Conservation (phyloP, 2,113 vertebrate genomes). For the Nibea coibor region DNA sequence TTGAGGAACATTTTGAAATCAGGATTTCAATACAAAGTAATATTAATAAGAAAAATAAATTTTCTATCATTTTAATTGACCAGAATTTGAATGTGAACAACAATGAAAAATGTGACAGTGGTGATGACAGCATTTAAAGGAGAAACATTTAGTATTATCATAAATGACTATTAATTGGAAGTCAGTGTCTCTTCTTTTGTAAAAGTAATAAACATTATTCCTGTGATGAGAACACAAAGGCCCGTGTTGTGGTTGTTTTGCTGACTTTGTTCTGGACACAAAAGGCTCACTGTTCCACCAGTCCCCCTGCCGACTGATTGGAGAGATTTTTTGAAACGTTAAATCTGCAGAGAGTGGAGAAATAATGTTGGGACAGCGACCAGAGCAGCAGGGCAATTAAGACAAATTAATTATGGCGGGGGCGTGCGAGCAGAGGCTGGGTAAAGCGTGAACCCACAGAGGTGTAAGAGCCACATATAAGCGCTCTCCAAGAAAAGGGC, state of each 20-base stretch:
- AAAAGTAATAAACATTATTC: constrained; percentile 73
- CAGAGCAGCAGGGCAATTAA: constrained; percentile 83
- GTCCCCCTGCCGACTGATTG: constrained; percentile 56
- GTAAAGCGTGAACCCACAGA: constrained; percentile 62
- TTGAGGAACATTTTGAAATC: neutral
- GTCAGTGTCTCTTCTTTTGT: constrained; percentile 49
- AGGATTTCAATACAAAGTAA: neutral
- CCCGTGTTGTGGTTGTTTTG: constrained; percentile 73
- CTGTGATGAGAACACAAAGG: constrained; percentile 77
- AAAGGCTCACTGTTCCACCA: constrained; percentile 62
- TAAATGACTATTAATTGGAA: constrained; percentile 43
- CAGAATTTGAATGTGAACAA: neutral
- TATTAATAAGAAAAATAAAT: neutral
- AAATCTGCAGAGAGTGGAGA: constrained; percentile 73
- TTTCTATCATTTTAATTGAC: neutral
- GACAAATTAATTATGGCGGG: constrained; percentile 80
- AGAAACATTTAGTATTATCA: constrained; percentile 14
- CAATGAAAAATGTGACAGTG: neutral
- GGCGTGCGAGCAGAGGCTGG: constrained; percentile 36
- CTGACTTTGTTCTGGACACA: constrained; percentile 74
- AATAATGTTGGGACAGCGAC: constrained; percentile 75
- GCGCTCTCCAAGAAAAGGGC: constrained; percentile 37
- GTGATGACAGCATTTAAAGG: neutral
- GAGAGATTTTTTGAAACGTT: constrained; percentile 62
- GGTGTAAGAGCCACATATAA: constrained; percentile 44